phyloP scores from a whole-genome alignment of 2,797 vertebrate species.

The Myiotriccus ornatus region DNA sequence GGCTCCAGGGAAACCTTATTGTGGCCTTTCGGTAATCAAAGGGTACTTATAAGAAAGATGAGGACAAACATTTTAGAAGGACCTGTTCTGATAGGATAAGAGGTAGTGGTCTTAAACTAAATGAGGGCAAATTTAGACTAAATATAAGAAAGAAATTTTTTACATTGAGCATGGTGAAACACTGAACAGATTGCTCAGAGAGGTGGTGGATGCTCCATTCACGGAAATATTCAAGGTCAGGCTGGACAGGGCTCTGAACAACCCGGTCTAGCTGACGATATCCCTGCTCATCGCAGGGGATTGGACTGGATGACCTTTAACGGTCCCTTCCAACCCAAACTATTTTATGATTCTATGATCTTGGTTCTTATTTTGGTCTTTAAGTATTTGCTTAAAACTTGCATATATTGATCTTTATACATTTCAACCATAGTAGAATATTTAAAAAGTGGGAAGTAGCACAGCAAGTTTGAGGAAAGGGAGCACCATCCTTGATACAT shows the following conservation, averaged over 20 bases:
- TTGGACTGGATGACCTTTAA: background rate
- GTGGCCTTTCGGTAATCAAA: background rate
- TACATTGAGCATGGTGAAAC: background rate
- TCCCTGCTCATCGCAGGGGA: too few relatives aligned
- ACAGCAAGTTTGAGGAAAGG: background rate
- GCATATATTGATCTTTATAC: background rate
- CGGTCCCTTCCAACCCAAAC: background rate
- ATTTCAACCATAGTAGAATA: background rate
- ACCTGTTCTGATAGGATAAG: background rate
- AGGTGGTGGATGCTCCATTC: background rate
- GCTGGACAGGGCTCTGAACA: background rate
- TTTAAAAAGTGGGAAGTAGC: background rate
- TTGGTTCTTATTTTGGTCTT: background rate
- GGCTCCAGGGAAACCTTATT: background rate
- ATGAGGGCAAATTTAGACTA: background rate
- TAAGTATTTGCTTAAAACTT: background rate
- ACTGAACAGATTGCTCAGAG: background rate
- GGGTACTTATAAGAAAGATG: background rate
- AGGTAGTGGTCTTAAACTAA: background rate
- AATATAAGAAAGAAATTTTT: background rate
- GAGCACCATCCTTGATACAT: background rate
- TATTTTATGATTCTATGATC: background rate
- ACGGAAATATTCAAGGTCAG: background rate
- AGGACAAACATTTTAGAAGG: background rate
- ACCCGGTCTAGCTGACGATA: background rate